Base-by-base conservation (phyloP, 2,797 vertebrate species). In the Emys orbicularis region DNA sequence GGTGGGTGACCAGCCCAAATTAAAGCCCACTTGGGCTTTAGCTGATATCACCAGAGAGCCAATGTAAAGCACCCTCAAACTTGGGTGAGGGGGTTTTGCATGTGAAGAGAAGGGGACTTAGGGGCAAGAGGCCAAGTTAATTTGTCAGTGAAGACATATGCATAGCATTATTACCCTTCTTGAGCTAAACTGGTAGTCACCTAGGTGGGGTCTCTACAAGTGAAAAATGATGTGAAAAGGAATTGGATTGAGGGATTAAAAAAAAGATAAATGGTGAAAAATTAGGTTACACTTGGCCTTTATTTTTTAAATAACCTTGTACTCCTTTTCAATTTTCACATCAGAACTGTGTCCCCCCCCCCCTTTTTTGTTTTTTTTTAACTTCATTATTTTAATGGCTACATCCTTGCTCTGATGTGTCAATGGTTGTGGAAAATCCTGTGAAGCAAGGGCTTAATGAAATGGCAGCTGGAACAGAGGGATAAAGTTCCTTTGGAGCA, bases 401-500 rank as follows among this genome's bases (percentile, higher is more conserved):
- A 96, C 91, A 96, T 98, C 93, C 95, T 97, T 96, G 95, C 95
- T 98, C 95, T 97, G 96, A 98, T 97, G 97, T 97, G 97, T 98
- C 97, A 97, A 97, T 93, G 93, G 97, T 96, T 97, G 97, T 97
- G 95, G 97, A 98, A 98, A 98, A 98, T 97, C 97, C 97, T 93
- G 93, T 97, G 98, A 97, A 98, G 97, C 93, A 95, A 92, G 87
- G 79, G 94, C 95, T 98, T 98, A 98, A 98, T 97, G 98, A 98
- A 98, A 98, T n/a, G 95, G 97, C 98, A 98, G 96, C 97, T 98
- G 98, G 97, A 98, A 97, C 95, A 97, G 96, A 98, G 89, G 98
- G 97, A 98, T 98, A 98, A 98, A 98, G 97, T 98, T 98, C 96
- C 96, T 97, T 97, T 98, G 97, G 97, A 98, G 93, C 57, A 41